phyloP scores from a whole-genome alignment of 2,797 vertebrate genomes.

The Naso thynnoides region DNA sequence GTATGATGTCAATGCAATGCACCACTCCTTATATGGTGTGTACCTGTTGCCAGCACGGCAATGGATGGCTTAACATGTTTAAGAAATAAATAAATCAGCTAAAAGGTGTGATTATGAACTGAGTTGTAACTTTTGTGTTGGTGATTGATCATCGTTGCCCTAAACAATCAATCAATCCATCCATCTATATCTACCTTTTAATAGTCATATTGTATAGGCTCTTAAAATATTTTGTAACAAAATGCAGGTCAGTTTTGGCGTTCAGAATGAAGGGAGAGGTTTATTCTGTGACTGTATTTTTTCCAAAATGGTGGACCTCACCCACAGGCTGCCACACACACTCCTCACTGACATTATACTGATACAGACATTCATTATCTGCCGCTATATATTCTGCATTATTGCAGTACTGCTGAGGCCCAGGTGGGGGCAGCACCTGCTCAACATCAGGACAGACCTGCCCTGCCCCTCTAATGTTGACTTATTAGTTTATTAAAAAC shows the following conservation, averaged over 20 bases:
- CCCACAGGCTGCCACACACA: too few species aligned
- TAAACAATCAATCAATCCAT: too few species aligned
- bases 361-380: not conserved
- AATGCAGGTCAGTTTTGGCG: not conserved
- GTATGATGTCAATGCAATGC: slow-evolving; percentile 84
- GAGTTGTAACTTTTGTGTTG: slow-evolving; percentile 36
- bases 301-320: not conserved
- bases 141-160: not conserved
- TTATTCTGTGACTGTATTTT: not conserved
- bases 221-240: too few species aligned
- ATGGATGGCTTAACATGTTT: slow-evolving; percentile 83
- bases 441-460: not conserved
- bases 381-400: not conserved
- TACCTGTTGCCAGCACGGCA: slow-evolving; percentile 81
- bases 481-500: not conserved
- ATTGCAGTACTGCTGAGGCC: not conserved
- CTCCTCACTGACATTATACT: not conserved
- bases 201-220: too few species aligned
- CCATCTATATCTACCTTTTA: too few species aligned
- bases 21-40: slow-evolving; percentile 79
- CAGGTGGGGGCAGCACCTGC: slow-evolving; percentile 2
- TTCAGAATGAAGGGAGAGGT: not conserved
- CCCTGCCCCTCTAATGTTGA: not conserved
- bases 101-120: slow-evolving; percentile 75
- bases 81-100: slow-evolving; percentile 83